Evolutionary conservation across 2,113 vertebrate genomes (phyloP), one percentile per base, ranked within the genome.

Genomic region (Scatophagus argus): DNA sequence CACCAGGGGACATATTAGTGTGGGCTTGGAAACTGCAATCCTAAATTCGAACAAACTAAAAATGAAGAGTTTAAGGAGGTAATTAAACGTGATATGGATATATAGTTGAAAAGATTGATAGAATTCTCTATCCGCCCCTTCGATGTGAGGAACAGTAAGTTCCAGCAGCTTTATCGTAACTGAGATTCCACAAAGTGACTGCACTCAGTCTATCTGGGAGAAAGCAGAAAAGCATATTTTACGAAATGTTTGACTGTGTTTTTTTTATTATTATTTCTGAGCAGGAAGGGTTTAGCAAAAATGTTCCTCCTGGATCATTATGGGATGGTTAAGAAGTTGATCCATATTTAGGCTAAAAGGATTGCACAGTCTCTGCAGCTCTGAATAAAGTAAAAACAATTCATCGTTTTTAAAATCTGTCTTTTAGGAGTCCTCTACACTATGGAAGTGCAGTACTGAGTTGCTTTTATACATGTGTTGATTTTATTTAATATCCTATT

Each of bases 401-500:
- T 43, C 41, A 38, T 55, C 27, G 4, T 8, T 16, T 25, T 52
- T 27, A 1, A 25, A 51, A 46, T 63, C 17, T 21, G 25, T n/a
- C 44, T 44, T 25, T 23, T 29, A 23, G 25, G 27, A 59, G n/a
- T 47, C 58, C n/a, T 9, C 2, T 14, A 52, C 52, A 8, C 19
- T 52, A 41, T n/a, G 14, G 10, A 46, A 51, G 44, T 46, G 52
- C 8, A 31, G 8, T 32, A 49, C 27, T 43, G 25, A 70, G 54
- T 14, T 59, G 29, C 39, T 58, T 67, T 12, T 10, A 51, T 47
- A 47, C 14, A 60, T 39, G 59, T 5, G 2, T 41, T 47, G 27
- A 70, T 55, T 47, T 66, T 19, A 70, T 64, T 69, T 55, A 47
- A 64, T 74, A 32, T 31, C n/a, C 19, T 19, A 14, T 60, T 66